phyloP scores from a whole-genome alignment of 2,888 invertebrate genomes.

The Oscheius sp. region DNA sequence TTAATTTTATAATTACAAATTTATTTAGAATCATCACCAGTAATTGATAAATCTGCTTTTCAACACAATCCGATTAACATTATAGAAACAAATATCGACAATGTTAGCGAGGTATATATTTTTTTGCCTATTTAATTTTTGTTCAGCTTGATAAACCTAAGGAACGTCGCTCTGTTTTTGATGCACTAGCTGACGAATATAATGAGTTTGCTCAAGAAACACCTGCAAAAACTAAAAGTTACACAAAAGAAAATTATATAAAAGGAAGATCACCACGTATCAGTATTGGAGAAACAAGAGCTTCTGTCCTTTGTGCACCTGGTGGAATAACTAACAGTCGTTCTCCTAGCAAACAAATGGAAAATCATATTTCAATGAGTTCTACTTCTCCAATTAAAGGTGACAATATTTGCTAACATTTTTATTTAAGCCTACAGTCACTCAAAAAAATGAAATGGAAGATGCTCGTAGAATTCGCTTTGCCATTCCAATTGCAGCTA shows the following conservation, averaged over 20 bases:
- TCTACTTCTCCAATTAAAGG: neutral
- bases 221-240: conserved; percentile 28
- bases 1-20: neutral
- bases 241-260: conserved; percentile 51
- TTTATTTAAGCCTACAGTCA: neutral
- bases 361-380: neutral
- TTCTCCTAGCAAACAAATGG: conserved; percentile 9
- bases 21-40: neutral
- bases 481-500: conserved; percentile 41
- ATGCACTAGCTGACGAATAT: conserved; percentile 26
- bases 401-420: neutral
- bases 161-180: conserved; percentile 21
- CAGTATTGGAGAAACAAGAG: conserved; percentile 51
- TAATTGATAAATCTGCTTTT: neutral
- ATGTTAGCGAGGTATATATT: neutral
- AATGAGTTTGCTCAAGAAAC: conserved; percentile 16
- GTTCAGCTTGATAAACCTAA: neutral
- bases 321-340: conserved; percentile 28
- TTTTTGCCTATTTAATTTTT: neutral
- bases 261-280: conserved; percentile 51
- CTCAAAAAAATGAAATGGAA: neutral
- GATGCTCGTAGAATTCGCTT: conserved; percentile 43
- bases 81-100: neutral
- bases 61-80: neutral
- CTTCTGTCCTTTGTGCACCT: conserved; percentile 46